Evolutionary conservation across 2,888 invertebrate genomes (phyloP).

Genomic region (Therioaphis trifolii): DNA sequence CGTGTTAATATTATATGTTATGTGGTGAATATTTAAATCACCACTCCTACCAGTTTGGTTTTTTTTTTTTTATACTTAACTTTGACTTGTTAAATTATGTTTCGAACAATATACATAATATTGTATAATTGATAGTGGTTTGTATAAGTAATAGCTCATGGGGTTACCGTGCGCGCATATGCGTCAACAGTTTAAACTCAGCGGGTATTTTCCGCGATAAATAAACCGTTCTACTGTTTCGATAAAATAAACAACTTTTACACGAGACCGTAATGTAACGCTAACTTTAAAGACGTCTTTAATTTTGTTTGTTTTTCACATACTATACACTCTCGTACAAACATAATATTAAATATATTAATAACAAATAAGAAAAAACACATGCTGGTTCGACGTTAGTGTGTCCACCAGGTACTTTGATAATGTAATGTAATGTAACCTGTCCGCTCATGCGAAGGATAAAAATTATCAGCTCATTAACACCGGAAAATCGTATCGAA

Average conservation of each 20-base stretch:
- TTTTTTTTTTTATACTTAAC: background rate
- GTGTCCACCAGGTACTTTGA: too few relatives aligned
- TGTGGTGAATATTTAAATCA: background rate
- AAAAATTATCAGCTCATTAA: too few relatives aligned
- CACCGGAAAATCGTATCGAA: too few relatives aligned
- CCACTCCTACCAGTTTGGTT: background rate
- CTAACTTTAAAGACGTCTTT: too few relatives aligned
- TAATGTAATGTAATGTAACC: too few relatives aligned
- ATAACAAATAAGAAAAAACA: too few relatives aligned
- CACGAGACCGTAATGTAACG: too few relatives aligned
- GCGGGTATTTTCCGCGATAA: slow-evolving; percentile 39
- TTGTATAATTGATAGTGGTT: background rate
- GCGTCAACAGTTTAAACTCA: slow-evolving; percentile 33
- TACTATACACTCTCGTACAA: too few relatives aligned
- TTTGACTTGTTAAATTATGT: slow-evolving; percentile 25
- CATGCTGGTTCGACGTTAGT: too few relatives aligned
- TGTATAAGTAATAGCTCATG: background rate
- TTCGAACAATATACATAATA: slow-evolving; percentile 13
- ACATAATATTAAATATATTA: too few relatives aligned
- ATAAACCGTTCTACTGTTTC: slow-evolving; percentile 20
- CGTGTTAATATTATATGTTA: background rate
- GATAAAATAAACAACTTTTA: background rate
- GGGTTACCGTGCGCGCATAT: background rate
- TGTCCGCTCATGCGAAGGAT: too few relatives aligned
- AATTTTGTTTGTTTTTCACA: too few relatives aligned